Base-by-base conservation (phyloP, 2,797 vertebrate genomes). In the Buphagus erythrorhynchus region DNA sequence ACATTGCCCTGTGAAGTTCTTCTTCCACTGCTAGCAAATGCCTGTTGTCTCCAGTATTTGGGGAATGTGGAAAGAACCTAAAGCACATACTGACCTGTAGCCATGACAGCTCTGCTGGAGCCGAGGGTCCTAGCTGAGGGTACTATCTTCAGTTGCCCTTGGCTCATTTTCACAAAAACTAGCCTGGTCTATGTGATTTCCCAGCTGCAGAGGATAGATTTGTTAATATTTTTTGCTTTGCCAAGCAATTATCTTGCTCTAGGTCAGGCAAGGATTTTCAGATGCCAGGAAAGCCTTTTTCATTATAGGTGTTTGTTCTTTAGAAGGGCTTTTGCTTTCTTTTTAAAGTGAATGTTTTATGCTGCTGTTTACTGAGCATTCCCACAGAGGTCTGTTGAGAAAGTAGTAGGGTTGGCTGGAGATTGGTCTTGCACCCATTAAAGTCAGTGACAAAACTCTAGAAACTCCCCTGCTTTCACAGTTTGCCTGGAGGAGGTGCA, bases 191-290 rank as follows among this genome's bases (percentile, higher is more conserved):
- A 5, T 71, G 83, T 88, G 65, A 86, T 83, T 95, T 77, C 58
- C n/a, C 36, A 59, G 45, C 40, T 90, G 75, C 78, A 65, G 15
- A 72, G 68, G 33, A 86, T 26, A 78, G 48, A 81, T 62, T 43
- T 80, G 78, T 92, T 86, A 65, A 48, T 80, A 46, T 52, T 72
- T 96, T 91, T 94, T 93, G 73, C 87, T 81, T 94, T 90, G 43
- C 43, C 54, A 58, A 73, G 90, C 75, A 51, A 33, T 87, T 77
- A 35, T 54, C 49, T 78, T 68, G 69, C 43, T 68, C 54, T 86
- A 91, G 87, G 91, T 86, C 78, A 75, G 45, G 43, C 54, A 83
- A 89, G 59, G 78, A 93, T 89, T 93, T 93, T 94, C 49, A 43
- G 58, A 33, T 88, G 81, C 79, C 55, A 45, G 58, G 31, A 91